Percentiles rank a stretch among this genome's conserved stretches.
Evolutionary conservation across 2,797 vertebrate genomes (phyloP).

Genomic region (Gallinago solitaria): DNA sequence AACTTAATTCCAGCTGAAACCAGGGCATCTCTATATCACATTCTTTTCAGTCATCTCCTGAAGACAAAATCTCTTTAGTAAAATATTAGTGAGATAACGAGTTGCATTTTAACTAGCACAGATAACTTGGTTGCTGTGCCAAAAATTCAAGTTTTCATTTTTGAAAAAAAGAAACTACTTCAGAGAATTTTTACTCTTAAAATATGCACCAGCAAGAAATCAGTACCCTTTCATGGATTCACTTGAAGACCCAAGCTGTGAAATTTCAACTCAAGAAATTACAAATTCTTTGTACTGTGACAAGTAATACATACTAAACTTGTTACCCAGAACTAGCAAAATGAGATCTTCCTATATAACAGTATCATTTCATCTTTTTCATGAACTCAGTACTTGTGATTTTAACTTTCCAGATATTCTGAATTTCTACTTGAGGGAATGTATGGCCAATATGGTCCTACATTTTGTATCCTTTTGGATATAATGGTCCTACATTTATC

Average conservation of each 20-base stretch:
- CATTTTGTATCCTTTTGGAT: background rate
- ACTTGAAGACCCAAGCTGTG: background rate
- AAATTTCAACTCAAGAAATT: conserved; percentile 17
- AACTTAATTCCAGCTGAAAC: background rate
- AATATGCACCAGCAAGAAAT: background rate
- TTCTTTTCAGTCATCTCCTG: background rate
- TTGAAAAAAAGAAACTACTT: background rate
- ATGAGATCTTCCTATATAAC: background rate
- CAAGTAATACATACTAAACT: background rate
- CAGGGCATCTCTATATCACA: background rate
- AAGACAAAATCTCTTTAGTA: background rate
- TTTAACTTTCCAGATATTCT: conserved; percentile 4
- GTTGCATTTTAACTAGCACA: background rate
- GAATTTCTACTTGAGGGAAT: background rate
- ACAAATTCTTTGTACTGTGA: background rate
- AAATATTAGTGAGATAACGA: background rate
- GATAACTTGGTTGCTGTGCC: background rate
- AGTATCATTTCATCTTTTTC: background rate
- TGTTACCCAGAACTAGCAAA: background rate
- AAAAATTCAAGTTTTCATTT: background rate
- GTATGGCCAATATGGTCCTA: background rate
- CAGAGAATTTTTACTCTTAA: background rate
- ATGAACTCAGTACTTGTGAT: background rate
- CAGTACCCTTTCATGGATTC: background rate
- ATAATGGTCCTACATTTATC: background rate